These are phyloP conservation scores for Pterophyllum scalare DNA, from an alignment of 2,113 vertebrate genomes.

Conservation along the genomic window DNA sequence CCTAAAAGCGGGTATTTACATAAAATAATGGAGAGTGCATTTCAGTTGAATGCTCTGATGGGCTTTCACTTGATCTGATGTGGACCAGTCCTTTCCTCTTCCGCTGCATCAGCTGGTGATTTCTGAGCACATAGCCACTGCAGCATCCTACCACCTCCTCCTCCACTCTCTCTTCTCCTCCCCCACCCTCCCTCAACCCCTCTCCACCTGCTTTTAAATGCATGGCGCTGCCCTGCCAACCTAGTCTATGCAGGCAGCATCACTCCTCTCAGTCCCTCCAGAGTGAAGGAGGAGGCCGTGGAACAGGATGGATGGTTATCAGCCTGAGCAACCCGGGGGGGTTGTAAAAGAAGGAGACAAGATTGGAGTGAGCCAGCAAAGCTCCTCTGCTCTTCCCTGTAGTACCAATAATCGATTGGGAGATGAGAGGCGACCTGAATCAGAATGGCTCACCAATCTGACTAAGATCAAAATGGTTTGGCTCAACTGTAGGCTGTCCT, in stretches of 20 bases:
- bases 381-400: conserved; percentile 36
- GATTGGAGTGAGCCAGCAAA: conserved; percentile 55
- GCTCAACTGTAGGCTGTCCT: conserved; percentile 56
- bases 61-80: conserved; percentile 54
- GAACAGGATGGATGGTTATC: conserved; percentile 57
- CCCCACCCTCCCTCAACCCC: conserved; percentile 69
- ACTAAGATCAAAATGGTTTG: conserved; percentile 58
- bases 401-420: conserved; percentile 59
- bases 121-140: conserved; percentile 85
- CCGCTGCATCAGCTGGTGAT: conserved; percentile 86
- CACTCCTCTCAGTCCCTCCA: conserved; percentile 55
- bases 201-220: conserved; percentile 83
- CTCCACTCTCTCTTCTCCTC: conserved; percentile 58
- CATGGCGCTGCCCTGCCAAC: conserved; percentile 70
- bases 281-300: conserved; percentile 39
- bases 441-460: conserved; percentile 31
- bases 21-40: conserved; percentile 17
- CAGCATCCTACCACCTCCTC: conserved; percentile 82
- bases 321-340: conserved; percentile 16
- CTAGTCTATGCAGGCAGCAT: conserved; percentile 68
- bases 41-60: conserved; percentile 55
- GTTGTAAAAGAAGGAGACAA: conserved; percentile 26
- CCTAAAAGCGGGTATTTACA: conserved; percentile 28
- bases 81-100: conserved; percentile 74
- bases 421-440: conserved; percentile 59